phyloP scores from a whole-genome alignment of 1,140 invertebrate genomes.

The Heliothis subflexa region DNA sequence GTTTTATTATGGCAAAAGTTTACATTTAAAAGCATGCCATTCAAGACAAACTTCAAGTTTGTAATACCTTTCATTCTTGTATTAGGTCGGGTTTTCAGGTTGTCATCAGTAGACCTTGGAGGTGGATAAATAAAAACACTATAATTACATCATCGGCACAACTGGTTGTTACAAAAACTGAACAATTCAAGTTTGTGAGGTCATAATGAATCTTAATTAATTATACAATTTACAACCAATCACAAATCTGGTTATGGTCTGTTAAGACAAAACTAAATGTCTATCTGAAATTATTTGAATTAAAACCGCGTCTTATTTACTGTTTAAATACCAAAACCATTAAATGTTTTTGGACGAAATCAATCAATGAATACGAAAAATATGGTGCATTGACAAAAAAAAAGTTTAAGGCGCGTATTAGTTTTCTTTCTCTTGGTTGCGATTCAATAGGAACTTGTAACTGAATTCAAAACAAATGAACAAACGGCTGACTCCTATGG shows the following conservation, averaged over 20 bases:
- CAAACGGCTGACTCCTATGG: background rate
- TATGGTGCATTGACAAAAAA: too few relatives aligned
- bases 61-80: constrained; percentile 48
- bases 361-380: too few relatives aligned
- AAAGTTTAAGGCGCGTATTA: background rate
- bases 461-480: constrained; percentile 13
- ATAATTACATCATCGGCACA: constrained; percentile 42
- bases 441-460: background rate
- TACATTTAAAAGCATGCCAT: constrained; percentile 41
- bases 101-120: constrained; percentile 45
- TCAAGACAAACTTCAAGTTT: constrained; percentile 33
- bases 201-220: constrained; percentile 21
- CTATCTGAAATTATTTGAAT: too few relatives aligned
- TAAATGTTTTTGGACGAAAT: too few relatives aligned
- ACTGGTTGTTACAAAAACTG: constrained; percentile 31
- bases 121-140: constrained; percentile 45
- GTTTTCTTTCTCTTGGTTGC: background rate
- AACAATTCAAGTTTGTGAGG: constrained; percentile 3
- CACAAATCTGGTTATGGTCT: background rate
- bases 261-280: background rate
- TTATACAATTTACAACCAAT: background rate
- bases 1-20: background rate
- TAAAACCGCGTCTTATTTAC: too few relatives aligned
- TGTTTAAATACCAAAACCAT: too few relatives aligned
- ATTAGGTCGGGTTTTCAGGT: constrained; percentile 40